These are phyloP conservation scores for Macrobrachium rosenbergii DNA, from an alignment of 1,140 invertebrate genomes.

Conservation along the genomic window DNA sequence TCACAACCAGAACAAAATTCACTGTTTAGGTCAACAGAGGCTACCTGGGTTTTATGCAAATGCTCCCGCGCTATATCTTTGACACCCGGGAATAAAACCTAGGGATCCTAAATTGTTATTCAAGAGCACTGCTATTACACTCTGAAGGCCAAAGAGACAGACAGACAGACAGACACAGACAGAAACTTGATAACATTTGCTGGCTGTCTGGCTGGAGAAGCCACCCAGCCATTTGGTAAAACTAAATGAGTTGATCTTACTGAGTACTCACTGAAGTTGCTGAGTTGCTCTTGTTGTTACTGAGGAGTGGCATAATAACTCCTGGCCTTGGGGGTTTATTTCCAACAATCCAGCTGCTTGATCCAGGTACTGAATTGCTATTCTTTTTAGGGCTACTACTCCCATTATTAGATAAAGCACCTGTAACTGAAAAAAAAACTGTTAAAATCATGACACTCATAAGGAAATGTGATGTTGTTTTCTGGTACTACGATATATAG, in stretches of 20 bases:
- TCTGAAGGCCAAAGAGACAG: too few relatives aligned
- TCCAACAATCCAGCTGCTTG: conserved; percentile 1
- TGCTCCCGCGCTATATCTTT: too few relatives aligned
- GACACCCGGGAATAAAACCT: too few relatives aligned
- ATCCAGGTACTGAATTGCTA: not conserved
- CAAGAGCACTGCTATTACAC: too few relatives aligned
- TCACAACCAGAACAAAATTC: too few relatives aligned
- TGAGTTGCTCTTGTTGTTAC: conserved; percentile 44
- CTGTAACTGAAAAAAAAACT: not conserved
- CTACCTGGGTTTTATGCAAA: too few relatives aligned
- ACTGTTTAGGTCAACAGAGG: too few relatives aligned
- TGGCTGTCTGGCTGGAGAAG: too few relatives aligned
- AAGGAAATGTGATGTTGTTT: not conserved
- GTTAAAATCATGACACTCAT: not conserved
- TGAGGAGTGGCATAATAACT: conserved; percentile 58
- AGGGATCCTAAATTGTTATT: too few relatives aligned
- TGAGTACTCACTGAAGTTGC: conserved; percentile 59
- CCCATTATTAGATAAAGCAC: not conserved
- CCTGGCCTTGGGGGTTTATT: conserved; percentile 16
- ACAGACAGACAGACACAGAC: too few relatives aligned
- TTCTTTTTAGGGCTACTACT: conserved; percentile 43
- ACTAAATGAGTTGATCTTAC: conserved; percentile 1
- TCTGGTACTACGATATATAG: too few relatives aligned
- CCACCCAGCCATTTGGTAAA: not conserved
- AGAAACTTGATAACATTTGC: too few relatives aligned